Evolutionary conservation across 2,113 vertebrate genomes (phyloP).

Genomic region (Gorilla gorilla): DNA sequence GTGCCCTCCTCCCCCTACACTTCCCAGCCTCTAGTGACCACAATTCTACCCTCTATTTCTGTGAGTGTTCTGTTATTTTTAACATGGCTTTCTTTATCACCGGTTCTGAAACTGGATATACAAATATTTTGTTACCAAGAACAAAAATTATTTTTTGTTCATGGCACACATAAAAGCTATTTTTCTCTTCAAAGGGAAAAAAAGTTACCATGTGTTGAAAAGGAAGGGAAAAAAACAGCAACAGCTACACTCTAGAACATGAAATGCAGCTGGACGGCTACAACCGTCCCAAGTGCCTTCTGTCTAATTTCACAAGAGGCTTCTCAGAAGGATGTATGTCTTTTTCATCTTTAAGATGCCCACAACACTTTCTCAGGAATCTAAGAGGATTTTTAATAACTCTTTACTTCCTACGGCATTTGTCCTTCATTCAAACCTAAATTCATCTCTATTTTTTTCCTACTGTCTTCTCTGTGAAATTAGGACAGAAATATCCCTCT

Average conservation of each 20-base stretch:
- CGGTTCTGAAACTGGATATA: neutral
- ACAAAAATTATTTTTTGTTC: slow-evolving; percentile 38
- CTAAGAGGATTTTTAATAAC: neutral
- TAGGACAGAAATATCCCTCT: neutral
- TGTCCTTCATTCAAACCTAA: neutral
- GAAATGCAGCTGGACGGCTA: neutral
- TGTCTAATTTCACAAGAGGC: neutral
- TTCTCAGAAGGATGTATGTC: neutral
- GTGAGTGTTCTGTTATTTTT: slow-evolving; percentile 26
- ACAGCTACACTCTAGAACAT: neutral
- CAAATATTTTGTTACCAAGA: slow-evolving; percentile 50
- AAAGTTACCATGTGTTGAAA: neutral
- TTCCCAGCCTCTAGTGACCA: neutral
- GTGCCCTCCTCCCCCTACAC: neutral
- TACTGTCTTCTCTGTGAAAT: slow-evolving; percentile 14
- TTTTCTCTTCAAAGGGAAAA: neutral
- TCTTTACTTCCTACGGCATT: neutral
- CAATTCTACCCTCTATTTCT: neutral
- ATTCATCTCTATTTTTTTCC: neutral
- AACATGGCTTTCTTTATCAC: slow-evolving; percentile 29
- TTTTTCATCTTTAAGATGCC: neutral
- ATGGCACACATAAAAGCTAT: neutral
- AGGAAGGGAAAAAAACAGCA: neutral
- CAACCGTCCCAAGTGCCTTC: too few relatives aligned
- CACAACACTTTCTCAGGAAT: neutral